Percentiles rank a stretch among this genome's conserved stretches.
Evolutionary conservation across 2,888 invertebrate genomes (phyloP).

Genomic region (Luffia ferchaultella): DNA sequence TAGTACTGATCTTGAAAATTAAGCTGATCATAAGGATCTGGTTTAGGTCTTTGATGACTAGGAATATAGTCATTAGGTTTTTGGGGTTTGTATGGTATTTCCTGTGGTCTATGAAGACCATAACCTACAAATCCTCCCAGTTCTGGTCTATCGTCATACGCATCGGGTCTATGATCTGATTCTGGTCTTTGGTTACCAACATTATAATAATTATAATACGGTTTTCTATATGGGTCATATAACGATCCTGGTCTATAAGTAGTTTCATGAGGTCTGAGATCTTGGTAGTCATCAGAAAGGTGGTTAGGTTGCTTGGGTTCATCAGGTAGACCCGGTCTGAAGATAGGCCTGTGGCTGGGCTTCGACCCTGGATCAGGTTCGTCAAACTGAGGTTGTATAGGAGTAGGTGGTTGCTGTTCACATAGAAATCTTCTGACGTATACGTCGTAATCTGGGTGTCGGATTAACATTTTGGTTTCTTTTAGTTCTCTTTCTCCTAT

Average conservation of each 20-base stretch:
- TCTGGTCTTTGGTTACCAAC: slow-evolving; percentile 8
- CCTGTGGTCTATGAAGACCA: slow-evolving; percentile 38
- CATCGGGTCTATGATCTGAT: slow-evolving; percentile 38
- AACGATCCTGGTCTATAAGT: slow-evolving; percentile 1
- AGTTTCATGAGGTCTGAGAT: slow-evolving; percentile 26
- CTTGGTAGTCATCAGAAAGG: slow-evolving; percentile 13
- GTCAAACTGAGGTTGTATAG: slow-evolving; percentile 34
- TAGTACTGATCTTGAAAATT: slow-evolving; percentile 31
- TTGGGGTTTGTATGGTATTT: slow-evolving; percentile 32
- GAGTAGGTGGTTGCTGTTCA: slow-evolving; percentile 46
- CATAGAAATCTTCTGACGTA: slow-evolving; percentile 45
- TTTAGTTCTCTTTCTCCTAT: slow-evolving; percentile 39
- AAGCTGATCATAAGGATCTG: slow-evolving; percentile 34
- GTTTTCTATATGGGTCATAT: slow-evolving; percentile 19
- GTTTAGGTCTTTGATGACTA: slow-evolving; percentile 20
- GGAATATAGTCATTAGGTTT: slow-evolving; percentile 15
- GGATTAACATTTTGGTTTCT: slow-evolving; percentile 30
- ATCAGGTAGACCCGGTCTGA: slow-evolving; percentile 36
- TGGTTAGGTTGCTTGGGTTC: slow-evolving; percentile 34
- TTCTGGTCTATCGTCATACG: slow-evolving; percentile 32
- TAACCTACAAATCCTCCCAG: slow-evolving; percentile 39
- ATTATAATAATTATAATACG: slow-evolving; percentile 12
- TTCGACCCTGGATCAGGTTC: slow-evolving; percentile 24
- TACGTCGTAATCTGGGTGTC: slow-evolving; percentile 50
- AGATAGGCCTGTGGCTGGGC: slow-evolving; percentile 39